Conservation (phyloP, 2,888 invertebrate genomes). For the Meteorus cinctellus region DNA sequence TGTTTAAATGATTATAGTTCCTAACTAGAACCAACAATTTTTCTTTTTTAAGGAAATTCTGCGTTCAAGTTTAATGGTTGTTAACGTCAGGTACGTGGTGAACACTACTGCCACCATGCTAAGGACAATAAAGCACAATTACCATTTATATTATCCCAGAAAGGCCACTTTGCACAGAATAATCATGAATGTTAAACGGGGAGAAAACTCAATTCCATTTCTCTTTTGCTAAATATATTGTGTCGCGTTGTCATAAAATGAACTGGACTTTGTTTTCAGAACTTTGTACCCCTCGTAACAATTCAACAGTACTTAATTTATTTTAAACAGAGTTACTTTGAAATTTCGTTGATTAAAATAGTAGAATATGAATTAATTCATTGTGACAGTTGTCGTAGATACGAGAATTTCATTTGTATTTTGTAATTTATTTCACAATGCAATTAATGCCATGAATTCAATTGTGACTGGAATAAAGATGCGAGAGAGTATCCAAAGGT, state of each 20-base stretch:
- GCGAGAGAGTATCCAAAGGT: neutral
- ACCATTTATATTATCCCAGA: slow-evolving; percentile 61
- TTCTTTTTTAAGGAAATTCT: slow-evolving; percentile 37
- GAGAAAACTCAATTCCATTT: slow-evolving; percentile 45
- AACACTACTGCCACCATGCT: slow-evolving; percentile 46
- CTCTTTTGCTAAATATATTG: slow-evolving; percentile 7
- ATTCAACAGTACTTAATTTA: slow-evolving; percentile 5
- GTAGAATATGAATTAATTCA: slow-evolving; percentile 1
- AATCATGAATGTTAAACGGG: slow-evolving; percentile 59
- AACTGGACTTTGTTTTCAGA: slow-evolving; percentile 12
- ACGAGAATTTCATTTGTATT: neutral
- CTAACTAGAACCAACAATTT: neutral
- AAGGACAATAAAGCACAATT: slow-evolving; percentile 61
- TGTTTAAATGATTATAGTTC: neutral
- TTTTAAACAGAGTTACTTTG: neutral
- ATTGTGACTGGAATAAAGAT: neutral
- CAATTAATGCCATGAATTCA: neutral
- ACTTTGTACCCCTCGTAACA: slow-evolving; percentile 7
- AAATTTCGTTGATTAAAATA: slow-evolving; percentile 10
- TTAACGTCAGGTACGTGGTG: slow-evolving; percentile 51
- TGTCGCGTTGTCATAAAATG: slow-evolving; percentile 7
- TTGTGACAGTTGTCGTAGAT: neutral
- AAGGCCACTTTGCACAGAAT: slow-evolving; percentile 56
- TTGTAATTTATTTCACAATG: neutral
- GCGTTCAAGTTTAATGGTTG: slow-evolving; percentile 53